These are phyloP conservation scores for Simalia tracyae DNA, from an alignment of 2,797 vertebrate species.

Conservation along the genomic window DNA sequence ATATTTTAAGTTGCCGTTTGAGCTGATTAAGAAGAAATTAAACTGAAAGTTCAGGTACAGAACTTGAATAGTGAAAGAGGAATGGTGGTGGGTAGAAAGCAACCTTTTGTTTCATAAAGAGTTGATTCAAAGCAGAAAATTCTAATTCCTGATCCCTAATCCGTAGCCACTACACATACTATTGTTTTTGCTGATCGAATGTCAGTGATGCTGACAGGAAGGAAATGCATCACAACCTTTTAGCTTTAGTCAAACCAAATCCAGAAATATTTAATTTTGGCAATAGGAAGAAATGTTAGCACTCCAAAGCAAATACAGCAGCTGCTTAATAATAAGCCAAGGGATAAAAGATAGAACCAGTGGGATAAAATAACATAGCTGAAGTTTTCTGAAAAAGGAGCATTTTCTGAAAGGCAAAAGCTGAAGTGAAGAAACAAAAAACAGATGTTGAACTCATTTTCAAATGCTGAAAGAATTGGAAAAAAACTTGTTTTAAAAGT, in stretches of 20 bases:
- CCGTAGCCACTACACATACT: neutral
- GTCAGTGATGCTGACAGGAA: neutral
- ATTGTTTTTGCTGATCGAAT: neutral
- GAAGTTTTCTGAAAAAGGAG: conserved; percentile 31
- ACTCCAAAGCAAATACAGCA: conserved; percentile 37
- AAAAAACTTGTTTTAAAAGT: neutral
- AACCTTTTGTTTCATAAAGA: neutral
- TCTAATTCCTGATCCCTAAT: neutral
- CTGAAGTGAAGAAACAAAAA: neutral
- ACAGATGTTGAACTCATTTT: neutral
- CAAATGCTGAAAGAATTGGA: conserved; percentile 21
- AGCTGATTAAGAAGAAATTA: conserved; percentile 10
- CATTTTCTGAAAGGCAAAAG: conserved; percentile 33
- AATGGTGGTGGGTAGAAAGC: neutral
- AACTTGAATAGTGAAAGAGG: neutral
- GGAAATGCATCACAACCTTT: conserved; percentile 19
- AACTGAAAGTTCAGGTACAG: neutral
- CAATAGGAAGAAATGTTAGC: conserved; percentile 33
- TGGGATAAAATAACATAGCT: conserved; percentile 17
- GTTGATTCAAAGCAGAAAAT: neutral
- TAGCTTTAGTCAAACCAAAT: conserved; percentile 21
- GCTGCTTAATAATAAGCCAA: conserved; percentile 43
- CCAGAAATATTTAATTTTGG: conserved; percentile 51
- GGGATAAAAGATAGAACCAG: conserved; percentile 23
- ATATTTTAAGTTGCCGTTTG: neutral